phyloP scores from a whole-genome alignment of 2,113 vertebrate genomes.

The Balaeniceps rex region DNA sequence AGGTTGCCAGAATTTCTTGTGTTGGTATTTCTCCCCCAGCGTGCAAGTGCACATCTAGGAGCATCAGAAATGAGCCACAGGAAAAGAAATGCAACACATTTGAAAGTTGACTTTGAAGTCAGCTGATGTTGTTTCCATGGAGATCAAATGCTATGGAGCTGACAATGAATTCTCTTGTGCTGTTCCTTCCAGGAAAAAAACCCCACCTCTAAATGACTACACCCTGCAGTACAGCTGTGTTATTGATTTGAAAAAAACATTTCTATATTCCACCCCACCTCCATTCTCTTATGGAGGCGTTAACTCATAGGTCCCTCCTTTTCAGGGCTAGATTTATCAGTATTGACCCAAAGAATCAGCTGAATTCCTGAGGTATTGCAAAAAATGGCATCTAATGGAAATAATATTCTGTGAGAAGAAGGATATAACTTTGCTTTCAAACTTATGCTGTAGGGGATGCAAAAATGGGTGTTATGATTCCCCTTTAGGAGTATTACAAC shows the following conservation, averaged over 20 bases:
- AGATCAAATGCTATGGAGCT: conserved; percentile 23
- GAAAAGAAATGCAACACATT: neutral
- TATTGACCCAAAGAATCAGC: neutral
- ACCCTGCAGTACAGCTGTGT: neutral
- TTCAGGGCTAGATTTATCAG: neutral
- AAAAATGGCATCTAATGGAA: neutral
- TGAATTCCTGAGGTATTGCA: neutral
- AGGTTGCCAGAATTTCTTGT: neutral
- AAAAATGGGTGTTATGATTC: neutral
- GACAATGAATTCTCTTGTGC: neutral
- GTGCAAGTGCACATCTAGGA: neutral
- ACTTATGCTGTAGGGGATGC: neutral
- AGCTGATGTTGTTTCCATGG: conserved; percentile 54
- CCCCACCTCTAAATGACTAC: neutral
- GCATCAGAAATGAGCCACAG: neutral
- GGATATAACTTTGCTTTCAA: neutral
- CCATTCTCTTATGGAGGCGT: neutral
- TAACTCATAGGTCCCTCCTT: neutral
- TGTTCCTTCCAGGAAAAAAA: neutral
- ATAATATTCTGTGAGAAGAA: neutral
- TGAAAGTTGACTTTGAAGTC: conserved; percentile 58
- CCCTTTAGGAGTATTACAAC: neutral
- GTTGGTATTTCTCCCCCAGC: neutral
- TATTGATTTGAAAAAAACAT: neutral
- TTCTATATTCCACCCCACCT: neutral